Evolutionary conservation across 2,797 vertebrate genomes (phyloP).

Genomic region (Poecilia wingei): DNA sequence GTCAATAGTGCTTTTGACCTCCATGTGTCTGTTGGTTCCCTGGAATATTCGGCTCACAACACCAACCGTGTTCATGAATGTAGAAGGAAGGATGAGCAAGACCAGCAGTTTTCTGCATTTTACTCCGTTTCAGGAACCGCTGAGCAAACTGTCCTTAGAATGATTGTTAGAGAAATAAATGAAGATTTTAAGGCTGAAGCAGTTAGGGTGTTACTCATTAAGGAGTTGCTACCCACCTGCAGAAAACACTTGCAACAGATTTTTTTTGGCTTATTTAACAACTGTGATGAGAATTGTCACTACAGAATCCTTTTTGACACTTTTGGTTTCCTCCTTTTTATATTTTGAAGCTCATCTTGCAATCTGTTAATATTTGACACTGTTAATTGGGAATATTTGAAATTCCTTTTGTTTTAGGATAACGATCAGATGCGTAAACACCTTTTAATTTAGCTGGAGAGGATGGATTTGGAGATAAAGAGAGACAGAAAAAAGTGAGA

Average conservation of each 20-base stretch:
- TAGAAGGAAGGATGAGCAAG: slow-evolving; percentile 21
- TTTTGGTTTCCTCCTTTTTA: not conserved
- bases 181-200: not conserved
- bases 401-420: not conserved
- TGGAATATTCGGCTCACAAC: slow-evolving; percentile 38
- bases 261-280: not conserved
- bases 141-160: not conserved
- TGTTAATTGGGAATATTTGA: not conserved
- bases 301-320: not conserved
- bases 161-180: not conserved
- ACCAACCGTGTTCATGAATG: slow-evolving; percentile 23
- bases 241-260: not conserved
- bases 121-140: not conserved
- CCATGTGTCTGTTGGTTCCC: slow-evolving; percentile 21
- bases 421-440: not conserved
- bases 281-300: not conserved
- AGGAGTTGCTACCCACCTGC: not conserved
- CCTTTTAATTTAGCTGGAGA: not conserved
- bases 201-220: not conserved
- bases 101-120: slow-evolving; percentile 1
- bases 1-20: slow-evolving; percentile 53
- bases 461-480: not conserved
- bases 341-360: not conserved
- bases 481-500: not conserved
- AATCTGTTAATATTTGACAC: not conserved